Percentiles rank a stretch among this genome's conserved stretches.
phyloP scores from a whole-genome alignment of 2,888 invertebrate genomes.

The Icerya purchasi region DNA sequence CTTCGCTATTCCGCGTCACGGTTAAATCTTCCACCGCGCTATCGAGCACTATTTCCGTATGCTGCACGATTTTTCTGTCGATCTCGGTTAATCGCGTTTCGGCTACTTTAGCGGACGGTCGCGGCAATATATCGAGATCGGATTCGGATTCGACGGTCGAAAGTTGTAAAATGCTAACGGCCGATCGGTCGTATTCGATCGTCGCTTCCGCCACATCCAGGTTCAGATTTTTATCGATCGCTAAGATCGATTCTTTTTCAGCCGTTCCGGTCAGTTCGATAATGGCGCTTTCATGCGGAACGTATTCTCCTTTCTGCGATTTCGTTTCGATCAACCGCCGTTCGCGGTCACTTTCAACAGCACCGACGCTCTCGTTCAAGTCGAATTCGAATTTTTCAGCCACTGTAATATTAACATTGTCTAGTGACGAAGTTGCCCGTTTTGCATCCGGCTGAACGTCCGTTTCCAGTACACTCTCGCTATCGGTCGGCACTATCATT shows the following conservation, averaged over 20 bases:
- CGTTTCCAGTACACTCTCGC: neutral
- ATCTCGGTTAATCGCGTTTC: conserved; percentile 17
- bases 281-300: neutral
- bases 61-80: conserved; percentile 9
- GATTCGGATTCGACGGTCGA: conserved; percentile 28
- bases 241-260: conserved; percentile 6
- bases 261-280: neutral
- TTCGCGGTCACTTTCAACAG: neutral
- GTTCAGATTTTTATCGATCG: neutral
- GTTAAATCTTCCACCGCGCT: neutral
- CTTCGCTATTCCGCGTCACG: neutral
- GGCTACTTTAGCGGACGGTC: conserved; percentile 26
- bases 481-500: conserved; percentile 6
- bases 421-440: neutral
- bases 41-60: neutral
- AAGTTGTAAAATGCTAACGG: conserved; percentile 29
- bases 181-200: conserved; percentile 3
- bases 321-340: neutral
- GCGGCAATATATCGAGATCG: conserved; percentile 27
- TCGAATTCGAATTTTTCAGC: neutral
- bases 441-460: conserved; percentile 5
- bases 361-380: neutral
- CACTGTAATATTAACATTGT: neutral
- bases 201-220: neutral
- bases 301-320: neutral